Conservation (phyloP, 2,113 vertebrate species). For the Petrocephalus microphthalmus region DNA sequence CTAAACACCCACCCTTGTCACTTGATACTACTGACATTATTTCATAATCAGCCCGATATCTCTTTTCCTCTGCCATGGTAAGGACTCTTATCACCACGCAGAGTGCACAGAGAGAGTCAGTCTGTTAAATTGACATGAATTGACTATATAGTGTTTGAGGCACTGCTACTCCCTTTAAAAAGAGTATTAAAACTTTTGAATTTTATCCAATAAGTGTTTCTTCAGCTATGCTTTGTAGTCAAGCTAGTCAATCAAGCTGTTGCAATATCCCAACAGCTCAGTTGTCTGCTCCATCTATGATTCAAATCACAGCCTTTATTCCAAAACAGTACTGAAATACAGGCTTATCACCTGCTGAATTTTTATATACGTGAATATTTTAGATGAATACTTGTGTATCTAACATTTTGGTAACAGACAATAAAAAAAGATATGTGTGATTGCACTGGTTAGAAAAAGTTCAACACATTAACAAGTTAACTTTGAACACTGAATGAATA, state of each 20-base stretch:
- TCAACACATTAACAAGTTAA: background rate
- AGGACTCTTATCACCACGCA: conserved; percentile 8
- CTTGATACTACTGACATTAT: conserved; percentile 12
- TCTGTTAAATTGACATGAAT: conserved; percentile 18
- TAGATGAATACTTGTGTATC: background rate
- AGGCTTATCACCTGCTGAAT: background rate
- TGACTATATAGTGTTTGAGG: conserved; percentile 2
- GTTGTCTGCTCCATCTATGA: background rate
- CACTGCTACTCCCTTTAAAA: background rate
- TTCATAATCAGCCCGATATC: conserved; percentile 19
- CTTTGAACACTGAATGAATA: background rate
- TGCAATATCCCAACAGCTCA: background rate
- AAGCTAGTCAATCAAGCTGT: background rate
- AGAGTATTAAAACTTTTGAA: background rate
- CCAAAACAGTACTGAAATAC: background rate
- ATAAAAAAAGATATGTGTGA: background rate
- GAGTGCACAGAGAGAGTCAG: background rate
- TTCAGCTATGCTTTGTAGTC: background rate
- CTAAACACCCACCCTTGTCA: conserved; percentile 10
- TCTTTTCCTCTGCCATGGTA: conserved; percentile 2
- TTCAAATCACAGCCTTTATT: background rate
- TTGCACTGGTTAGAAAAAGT: background rate
- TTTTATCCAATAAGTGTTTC: background rate
- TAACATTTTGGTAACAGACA: background rate
- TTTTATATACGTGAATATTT: background rate